Conservation (phyloP, 2,113 vertebrate genomes). For the Indicator maculatus region DNA sequence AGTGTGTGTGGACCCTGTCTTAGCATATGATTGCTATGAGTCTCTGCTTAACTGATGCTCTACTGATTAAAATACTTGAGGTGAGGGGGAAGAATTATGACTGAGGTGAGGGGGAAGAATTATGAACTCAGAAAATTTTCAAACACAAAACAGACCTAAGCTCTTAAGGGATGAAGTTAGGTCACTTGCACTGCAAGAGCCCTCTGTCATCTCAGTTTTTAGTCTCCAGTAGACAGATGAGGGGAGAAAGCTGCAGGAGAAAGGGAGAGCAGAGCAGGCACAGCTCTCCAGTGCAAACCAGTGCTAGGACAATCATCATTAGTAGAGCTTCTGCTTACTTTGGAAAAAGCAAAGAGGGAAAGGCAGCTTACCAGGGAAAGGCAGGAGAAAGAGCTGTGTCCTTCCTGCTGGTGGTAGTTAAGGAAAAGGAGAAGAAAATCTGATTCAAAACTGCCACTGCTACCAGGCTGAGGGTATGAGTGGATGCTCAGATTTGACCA, state of each 20-base stretch:
- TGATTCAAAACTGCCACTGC: not conserved
- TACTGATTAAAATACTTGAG: not conserved
- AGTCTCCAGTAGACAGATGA: not conserved
- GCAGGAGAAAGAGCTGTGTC: not conserved
- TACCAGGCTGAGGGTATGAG: not conserved
- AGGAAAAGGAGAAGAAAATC: not conserved
- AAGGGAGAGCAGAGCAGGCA: not conserved
- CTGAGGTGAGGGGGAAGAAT: not conserved
- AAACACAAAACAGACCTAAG: not conserved
- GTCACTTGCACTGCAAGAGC: not conserved
- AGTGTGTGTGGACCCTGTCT: not conserved
- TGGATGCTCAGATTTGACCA: not conserved
- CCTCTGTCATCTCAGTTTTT: not conserved
- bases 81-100: not conserved
- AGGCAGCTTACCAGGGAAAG: not conserved
- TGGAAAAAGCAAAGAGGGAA: not conserved
- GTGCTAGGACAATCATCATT: not conserved
- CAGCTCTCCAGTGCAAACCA: not conserved
- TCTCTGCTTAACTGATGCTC: not conserved
- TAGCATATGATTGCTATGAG: not conserved
- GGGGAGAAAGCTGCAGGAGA: not conserved
- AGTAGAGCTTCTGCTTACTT: not conserved
- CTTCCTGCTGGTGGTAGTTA: not conserved
- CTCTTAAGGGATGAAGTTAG: not conserved
- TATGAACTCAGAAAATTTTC: not conserved